Evolutionary conservation across 2,797 vertebrate genomes (phyloP), one percentile per base, ranked within the genome.

Genomic region (Anguilla obscura): DNA sequence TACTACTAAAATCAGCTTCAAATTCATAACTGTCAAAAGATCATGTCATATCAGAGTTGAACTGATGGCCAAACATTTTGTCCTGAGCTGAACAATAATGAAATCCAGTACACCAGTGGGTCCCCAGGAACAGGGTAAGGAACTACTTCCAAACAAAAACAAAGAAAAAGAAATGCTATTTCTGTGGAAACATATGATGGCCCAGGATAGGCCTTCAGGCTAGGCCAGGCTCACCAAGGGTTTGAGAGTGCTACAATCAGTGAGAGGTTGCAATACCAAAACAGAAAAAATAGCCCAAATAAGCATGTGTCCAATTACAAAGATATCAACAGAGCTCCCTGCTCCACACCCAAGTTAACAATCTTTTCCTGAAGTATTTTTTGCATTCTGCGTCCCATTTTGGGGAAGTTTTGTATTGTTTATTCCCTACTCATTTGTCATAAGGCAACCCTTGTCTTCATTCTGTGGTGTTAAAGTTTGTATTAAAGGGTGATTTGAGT

Each of bases 381-480:
- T 40, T 40, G 18, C 7, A 24, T 18, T 80, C 40, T 80, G 76
- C 36, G 24, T 80, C 24, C 76, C 36, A 80, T 80, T 8, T 45
- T 45, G 76, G 36, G 45, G 76, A 80, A 80, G 76, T 80, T 14
- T 21, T 80, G 76, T 21, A 45, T 80, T 80, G 76, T 48, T 48
- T 80, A 48, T 80, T 80, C 33, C 76, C 36, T 21, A 21, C 18
- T 80, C 76, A 80, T 80, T 24, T 80, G 40, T 45, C 40, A 48
- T 80, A 33, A 45, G 36, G 76, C 76, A 80, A 45, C 18, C 18
- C 33, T 45, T 80, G 76, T 45, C 76, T 48, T 80, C 30, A 36
- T 27, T 80, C 3, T 33, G 76, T 80, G 40, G 76, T 36, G 36
- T 80, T 36, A 48, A 45, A 21, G 40, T 40, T 80, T 40, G 76